A percentile compares a stretch with the other conserved stretches of the same genome.
Evolutionary conservation across 2,888 invertebrate species (phyloP).

Genomic region (Ormyrus rosae): DNA sequence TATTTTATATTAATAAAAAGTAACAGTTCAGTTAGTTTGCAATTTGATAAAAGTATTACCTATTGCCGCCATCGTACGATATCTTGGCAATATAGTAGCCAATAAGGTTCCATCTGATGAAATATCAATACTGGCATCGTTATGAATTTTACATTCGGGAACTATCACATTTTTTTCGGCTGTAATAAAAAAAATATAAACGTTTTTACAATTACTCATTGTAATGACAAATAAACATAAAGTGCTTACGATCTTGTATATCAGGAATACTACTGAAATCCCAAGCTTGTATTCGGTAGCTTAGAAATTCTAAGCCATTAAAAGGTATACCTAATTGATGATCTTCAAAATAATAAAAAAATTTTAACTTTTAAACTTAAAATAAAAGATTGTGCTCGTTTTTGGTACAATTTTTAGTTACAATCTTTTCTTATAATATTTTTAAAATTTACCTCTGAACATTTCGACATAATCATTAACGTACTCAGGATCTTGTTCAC

Average conservation of each 20-base stretch:
- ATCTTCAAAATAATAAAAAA: slow-evolving; percentile 58
- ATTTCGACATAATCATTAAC: slow-evolving; percentile 69
- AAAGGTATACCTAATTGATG: slow-evolving; percentile 64
- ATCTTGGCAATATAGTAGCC: slow-evolving; percentile 85
- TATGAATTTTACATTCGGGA: slow-evolving; percentile 88
- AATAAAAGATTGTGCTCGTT: not conserved
- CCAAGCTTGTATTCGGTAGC: slow-evolving; percentile 91
- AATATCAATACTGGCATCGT: slow-evolving; percentile 91
- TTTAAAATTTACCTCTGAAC: slow-evolving; percentile 61
- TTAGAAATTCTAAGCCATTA: slow-evolving; percentile 70
- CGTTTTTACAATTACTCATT: slow-evolving; percentile 20
- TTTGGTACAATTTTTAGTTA: not conserved
- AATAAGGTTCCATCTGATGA: slow-evolving; percentile 87
- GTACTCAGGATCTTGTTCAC: slow-evolving; percentile 65
- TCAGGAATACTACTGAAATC: slow-evolving; percentile 87
- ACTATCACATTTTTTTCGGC: slow-evolving; percentile 87
- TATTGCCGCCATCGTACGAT: slow-evolving; percentile 84
- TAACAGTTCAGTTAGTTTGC: not conserved
- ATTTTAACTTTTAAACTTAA: not conserved
- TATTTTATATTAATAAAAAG: not conserved
- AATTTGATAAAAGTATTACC: slow-evolving; percentile 76
- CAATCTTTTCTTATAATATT: not conserved
- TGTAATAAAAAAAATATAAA: slow-evolving; percentile 69
- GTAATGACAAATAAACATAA: slow-evolving; percentile 14
- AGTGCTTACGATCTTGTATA: slow-evolving; percentile 82